These are phyloP conservation scores for Sarcophaga peregrina DNA, from an alignment of 1,140 invertebrate genomes.

Conservation along the genomic window DNA sequence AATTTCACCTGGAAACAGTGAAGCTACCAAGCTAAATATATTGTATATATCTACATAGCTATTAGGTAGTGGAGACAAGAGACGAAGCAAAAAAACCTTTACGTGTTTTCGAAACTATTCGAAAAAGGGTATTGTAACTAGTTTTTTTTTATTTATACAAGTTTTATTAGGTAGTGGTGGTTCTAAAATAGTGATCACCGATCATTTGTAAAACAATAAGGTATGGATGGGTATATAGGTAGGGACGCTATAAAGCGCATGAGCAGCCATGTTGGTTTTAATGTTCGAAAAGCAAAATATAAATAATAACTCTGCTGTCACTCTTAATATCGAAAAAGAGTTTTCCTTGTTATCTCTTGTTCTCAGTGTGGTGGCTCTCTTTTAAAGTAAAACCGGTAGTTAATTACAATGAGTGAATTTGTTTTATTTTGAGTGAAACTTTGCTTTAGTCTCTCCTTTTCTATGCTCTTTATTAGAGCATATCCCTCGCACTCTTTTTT, in stretches of 20 bases:
- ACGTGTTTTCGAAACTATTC: background rate
- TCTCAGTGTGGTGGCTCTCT: background rate
- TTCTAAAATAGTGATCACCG: background rate
- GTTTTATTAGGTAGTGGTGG: background rate
- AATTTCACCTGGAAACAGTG: slow-evolving; percentile 27
- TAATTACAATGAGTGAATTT: background rate
- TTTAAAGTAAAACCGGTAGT: background rate
- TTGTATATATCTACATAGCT: background rate
- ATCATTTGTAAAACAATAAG: too few species aligned
- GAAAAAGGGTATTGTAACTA: slow-evolving; percentile 34
- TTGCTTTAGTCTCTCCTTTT: background rate
- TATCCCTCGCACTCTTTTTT: background rate
- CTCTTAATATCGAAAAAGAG: background rate
- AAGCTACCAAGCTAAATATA: background rate
- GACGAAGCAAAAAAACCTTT: background rate
- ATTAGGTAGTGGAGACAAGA: background rate
- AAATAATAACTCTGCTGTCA: background rate
- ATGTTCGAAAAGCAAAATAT: slow-evolving; percentile 2
- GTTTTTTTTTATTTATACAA: slow-evolving; percentile 25
- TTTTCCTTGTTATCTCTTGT: background rate
- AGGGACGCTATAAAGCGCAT: slow-evolving; percentile 31
- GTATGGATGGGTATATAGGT: background rate
- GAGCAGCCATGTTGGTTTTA: slow-evolving; percentile 42
- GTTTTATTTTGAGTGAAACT: slow-evolving; percentile 3
- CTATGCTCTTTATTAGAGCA: background rate